Conservation (phyloP, 2,888 invertebrate genomes). For the Drosophila conformis region DNA sequence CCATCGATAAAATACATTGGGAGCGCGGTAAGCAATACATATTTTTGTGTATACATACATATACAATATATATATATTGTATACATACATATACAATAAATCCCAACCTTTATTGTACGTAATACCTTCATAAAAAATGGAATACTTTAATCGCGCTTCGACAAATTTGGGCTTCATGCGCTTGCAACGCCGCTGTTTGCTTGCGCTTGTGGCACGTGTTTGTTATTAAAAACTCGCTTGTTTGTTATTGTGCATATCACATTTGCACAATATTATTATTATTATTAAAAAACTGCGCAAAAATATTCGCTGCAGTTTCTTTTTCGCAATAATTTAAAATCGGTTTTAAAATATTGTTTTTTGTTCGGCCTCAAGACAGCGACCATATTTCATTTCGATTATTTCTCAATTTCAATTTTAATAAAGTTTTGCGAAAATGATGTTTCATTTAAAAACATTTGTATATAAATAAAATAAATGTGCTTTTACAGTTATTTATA, state of each 20-base stretch:
- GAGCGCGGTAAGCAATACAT: conserved; percentile 90
- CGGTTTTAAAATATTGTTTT: not conserved
- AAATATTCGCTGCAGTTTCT: conserved; percentile 2
- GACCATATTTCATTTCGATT: not conserved
- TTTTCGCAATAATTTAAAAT: conserved; percentile 8
- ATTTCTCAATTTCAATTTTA: not conserved
- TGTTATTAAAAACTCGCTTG: conserved; percentile 67
- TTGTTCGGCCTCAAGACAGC: not conserved
- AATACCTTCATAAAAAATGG: conserved; percentile 13
- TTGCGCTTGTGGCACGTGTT: conserved; percentile 50
- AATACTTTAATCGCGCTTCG: conserved; percentile 25
- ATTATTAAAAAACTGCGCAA: conserved; percentile 36
- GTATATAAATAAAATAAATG: too few species aligned
- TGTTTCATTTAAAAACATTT: not conserved
- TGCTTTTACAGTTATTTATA: not conserved
- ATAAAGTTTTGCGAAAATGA: not conserved
- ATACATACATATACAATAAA: not conserved
- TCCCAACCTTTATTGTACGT: not conserved
- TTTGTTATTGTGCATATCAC: conserved; percentile 71
- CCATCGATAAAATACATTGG: conserved; percentile 95
- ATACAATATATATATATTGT: too few species aligned
- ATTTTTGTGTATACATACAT: not conserved
- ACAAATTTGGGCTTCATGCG: conserved; percentile 14
- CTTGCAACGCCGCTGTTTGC: conserved; percentile 28
- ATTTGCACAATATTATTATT: conserved; percentile 64